Base-by-base conservation (phyloP, 35 echinoderm and acorn worm species). In the Heliocidaris erythrogramma region DNA sequence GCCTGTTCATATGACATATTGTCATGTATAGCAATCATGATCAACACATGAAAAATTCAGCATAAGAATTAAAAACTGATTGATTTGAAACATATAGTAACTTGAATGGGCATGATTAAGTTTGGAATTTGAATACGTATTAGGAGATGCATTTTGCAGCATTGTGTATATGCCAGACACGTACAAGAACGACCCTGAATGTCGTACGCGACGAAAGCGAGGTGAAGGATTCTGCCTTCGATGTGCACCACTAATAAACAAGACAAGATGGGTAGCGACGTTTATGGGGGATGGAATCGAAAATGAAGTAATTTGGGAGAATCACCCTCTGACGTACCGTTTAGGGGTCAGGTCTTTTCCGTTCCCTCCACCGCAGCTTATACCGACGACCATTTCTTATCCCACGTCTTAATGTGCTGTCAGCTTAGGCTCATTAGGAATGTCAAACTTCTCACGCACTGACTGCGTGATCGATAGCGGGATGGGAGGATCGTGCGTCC, bases 251-350 rank as follows among this genome's bases (percentile, higher is more conserved):
- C 87, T 48, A 89, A 89, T 89, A 89, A 89, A 89, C 87, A 89
- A 48, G 91, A 92, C n/a, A 52, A 92, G 91, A 92, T 92, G 18
- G 16, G 12, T 59, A 92, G 48, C 11, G 91, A 92, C 91, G 50
- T 92, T 92, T 92, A 92, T 92, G 91, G 50, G 29, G 48, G 91
- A 30, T 32, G 48, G 49, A 92, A 89, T 47, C 47, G 48, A 92
- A 59, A 59, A 50, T 49, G 91, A 59, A 92, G 91, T 59, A 52
- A 92, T 59, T 92, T 50, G 48, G 24, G 91, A 78, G 87, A 89
- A 89, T 89, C 16, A 92, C 48, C 14, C 49, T 49, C n/a, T 92
- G 91, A 92, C 90, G 91, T 92, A 48, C 32, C 48, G 49, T 27
- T 59, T 49, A 59, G 48, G 49, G 91, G 91, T 92, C 48, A 92